These are phyloP conservation scores for Anthrax anthrax DNA, from an alignment of 2,888 invertebrate species.

Conservation along the genomic window DNA sequence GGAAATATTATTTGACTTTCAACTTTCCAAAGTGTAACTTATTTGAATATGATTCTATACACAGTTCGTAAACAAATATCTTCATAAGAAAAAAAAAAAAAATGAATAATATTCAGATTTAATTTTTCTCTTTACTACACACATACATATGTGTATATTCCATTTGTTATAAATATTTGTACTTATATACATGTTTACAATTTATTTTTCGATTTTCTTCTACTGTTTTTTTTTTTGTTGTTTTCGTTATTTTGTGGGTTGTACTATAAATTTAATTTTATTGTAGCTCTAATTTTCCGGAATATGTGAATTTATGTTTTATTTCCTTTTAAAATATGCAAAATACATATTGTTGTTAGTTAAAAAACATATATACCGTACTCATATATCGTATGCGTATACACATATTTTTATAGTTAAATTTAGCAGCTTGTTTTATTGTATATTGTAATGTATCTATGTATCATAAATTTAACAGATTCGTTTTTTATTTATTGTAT, in stretches of 20 bases:
- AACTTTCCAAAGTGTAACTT: background rate
- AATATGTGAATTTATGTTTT: conserved; percentile 21
- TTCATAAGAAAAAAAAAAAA: background rate
- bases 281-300: conserved; percentile 22
- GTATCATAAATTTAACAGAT: too few relatives aligned
- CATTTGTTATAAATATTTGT: too few relatives aligned
- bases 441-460: background rate
- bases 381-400: background rate
- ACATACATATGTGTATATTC: background rate
- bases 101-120: background rate
- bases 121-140: too few relatives aligned
- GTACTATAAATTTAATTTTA: conserved; percentile 17
- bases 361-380: conserved; percentile 1
- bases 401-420: background rate
- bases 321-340: conserved; percentile 22
- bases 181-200: too few relatives aligned
- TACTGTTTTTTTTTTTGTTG: too few relatives aligned
- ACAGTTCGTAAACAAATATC: background rate
- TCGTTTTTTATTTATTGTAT: too few relatives aligned
- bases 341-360: conserved; percentile 19
- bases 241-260: background rate
- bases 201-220: too few relatives aligned
- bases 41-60: background rate
- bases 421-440: conserved; percentile 1
- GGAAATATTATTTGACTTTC: conserved; percentile 14